Conservation (phyloP, 2,888 invertebrate species). For the Smittia sp. region DNA sequence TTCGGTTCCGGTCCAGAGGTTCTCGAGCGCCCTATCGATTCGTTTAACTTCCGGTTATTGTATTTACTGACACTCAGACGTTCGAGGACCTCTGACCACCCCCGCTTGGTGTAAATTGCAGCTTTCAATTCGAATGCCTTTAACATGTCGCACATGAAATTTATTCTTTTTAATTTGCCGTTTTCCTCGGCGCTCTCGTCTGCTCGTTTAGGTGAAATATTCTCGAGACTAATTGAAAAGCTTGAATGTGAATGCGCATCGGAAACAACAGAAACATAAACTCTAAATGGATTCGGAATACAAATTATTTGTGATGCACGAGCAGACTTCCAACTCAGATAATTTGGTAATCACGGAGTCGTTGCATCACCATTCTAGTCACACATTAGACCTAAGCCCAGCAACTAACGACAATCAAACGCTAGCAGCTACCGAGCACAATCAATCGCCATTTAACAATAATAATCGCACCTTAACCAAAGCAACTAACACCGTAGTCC, state of each 20-base stretch:
- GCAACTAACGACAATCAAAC: constrained; percentile 27
- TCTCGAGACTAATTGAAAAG: constrained; percentile 26
- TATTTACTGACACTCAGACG: neutral
- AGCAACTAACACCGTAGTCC: constrained; percentile 29
- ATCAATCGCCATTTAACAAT: constrained; percentile 8
- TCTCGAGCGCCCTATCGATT: no score
- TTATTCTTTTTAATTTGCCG: constrained; percentile 35
- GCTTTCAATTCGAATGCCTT: neutral
- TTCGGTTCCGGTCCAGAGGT: neutral
- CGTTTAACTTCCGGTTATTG: no score
- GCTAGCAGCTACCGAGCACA: neutral
- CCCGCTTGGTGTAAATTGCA: constrained; percentile 11
- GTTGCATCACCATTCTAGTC: constrained; percentile 25
- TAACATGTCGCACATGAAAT: constrained; percentile 2
- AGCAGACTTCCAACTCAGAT: neutral
- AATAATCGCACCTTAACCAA: constrained; percentile 23
- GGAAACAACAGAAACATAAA: neutral
- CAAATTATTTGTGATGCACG: constrained; percentile 26
- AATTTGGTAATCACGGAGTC: neutral
- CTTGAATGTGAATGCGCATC: constrained; percentile 14
- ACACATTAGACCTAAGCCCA: constrained; percentile 3
- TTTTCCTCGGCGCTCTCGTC: neutral
- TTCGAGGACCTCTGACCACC: neutral
- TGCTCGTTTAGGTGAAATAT: constrained; percentile 27
- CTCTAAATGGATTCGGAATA: constrained; percentile 32